phyloP scores from a whole-genome alignment of 2,113 vertebrate genomes.

The Cyanistes caeruleus region DNA sequence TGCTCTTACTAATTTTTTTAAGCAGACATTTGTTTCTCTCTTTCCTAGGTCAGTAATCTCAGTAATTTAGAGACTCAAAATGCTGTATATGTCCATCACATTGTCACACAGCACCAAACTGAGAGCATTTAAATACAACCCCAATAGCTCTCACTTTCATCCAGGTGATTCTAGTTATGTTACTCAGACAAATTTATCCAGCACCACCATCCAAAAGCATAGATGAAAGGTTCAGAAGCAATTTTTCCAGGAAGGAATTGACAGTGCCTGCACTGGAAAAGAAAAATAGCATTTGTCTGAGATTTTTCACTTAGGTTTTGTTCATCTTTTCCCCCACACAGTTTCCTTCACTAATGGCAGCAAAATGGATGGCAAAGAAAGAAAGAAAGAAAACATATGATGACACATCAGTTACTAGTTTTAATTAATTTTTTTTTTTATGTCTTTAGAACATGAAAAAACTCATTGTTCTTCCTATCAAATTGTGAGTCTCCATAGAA shows the following conservation, averaged over 20 bases:
- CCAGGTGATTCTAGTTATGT: not conserved
- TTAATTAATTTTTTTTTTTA: slow-evolving; percentile 41
- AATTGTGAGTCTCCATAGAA: slow-evolving; percentile 2
- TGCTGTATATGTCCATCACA: rapidly evolving
- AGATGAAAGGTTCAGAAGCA: not conserved
- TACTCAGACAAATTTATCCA: not conserved
- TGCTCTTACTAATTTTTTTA: not conserved
- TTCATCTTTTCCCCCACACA: rapidly evolving
- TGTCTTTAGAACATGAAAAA: not conserved
- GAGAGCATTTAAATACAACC: not conserved
- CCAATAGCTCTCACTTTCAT: not conserved
- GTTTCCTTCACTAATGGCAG: not conserved
- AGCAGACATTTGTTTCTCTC: not conserved
- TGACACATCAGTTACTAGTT: slow-evolving; percentile 46
- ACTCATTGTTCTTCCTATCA: not conserved
- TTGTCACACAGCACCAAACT: not conserved
- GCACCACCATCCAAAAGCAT: not conserved
- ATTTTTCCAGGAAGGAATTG: not conserved
- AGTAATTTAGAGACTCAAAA: not conserved
- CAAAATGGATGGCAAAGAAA: not conserved
- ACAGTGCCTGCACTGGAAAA: not conserved
- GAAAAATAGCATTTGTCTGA: not conserved
- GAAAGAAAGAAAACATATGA: not conserved
- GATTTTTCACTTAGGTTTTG: not conserved
- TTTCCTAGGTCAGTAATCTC: not conserved